phyloP scores from a whole-genome alignment of 2,888 invertebrate genomes.

The Apamea epomidion region DNA sequence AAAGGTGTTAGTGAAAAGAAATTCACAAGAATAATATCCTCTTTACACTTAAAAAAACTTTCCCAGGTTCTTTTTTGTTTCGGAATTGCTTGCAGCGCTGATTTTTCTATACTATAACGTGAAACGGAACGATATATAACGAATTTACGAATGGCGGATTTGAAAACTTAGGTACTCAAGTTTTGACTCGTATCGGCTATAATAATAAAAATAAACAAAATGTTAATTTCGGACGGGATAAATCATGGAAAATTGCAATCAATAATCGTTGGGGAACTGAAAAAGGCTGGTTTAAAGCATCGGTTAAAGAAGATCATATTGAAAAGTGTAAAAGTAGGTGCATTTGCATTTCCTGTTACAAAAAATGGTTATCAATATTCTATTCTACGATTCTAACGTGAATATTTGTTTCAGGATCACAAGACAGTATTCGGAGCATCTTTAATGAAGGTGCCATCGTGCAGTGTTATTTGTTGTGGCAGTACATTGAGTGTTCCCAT shows the following conservation, averaged over 20 bases:
- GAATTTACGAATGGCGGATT: slow-evolving; percentile 74
- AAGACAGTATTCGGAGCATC: slow-evolving; percentile 88
- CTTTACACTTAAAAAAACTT: too few relatives aligned
- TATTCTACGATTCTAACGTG: neutral
- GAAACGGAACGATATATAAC: slow-evolving; percentile 71
- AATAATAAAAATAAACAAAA: slow-evolving; percentile 77
- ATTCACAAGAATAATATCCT: accelerated
- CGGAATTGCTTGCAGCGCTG: neutral
- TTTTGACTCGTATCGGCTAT: slow-evolving; percentile 54
- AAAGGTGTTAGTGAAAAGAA: neutral
- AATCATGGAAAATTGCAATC: slow-evolving; percentile 88
- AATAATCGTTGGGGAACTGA: slow-evolving; percentile 92
- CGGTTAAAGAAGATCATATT: slow-evolving; percentile 92
- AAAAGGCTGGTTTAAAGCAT: slow-evolving; percentile 93
- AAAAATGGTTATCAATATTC: neutral
- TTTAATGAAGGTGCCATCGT: slow-evolving; percentile 86
- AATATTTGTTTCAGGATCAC: slow-evolving; percentile 79
- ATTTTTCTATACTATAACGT: neutral
- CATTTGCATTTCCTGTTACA: slow-evolving; percentile 44
- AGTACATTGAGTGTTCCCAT: slow-evolving; percentile 93
- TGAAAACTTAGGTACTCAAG: slow-evolving; percentile 70
- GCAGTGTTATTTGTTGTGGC: slow-evolving; percentile 92
- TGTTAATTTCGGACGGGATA: slow-evolving; percentile 89
- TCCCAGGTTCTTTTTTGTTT: neutral
- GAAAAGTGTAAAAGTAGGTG: slow-evolving; percentile 88